Evolutionary conservation across 37 sponge, comb jelly and placozoan genomes (phyloP).

Genomic region (Cliona cf. orientalis): DNA sequence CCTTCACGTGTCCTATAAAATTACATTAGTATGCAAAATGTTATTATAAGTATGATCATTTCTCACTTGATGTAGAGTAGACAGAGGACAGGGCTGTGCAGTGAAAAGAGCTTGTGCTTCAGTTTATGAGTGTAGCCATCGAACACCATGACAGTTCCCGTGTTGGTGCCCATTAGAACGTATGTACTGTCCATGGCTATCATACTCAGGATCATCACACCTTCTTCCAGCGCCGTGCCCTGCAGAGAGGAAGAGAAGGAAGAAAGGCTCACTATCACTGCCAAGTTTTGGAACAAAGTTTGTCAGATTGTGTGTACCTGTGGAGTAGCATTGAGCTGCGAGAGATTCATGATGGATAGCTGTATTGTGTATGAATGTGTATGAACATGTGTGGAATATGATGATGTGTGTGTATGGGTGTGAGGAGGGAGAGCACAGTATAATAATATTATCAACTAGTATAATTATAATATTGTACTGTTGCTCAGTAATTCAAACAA

Average conservation of each 20-base stretch:
- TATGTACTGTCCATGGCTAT: slow-evolving; percentile 15
- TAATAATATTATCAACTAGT: too few species aligned
- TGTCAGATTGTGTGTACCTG: slow-evolving; percentile 17
- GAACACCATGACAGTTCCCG: slow-evolving; percentile 52
- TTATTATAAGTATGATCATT: slow-evolving; percentile 3
- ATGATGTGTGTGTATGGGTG: too few species aligned
- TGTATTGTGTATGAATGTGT: too few species aligned
- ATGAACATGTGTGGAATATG: too few species aligned
- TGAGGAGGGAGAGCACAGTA: too few species aligned
- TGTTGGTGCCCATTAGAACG: slow-evolving; percentile 59
- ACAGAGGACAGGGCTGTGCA: slow-evolving; percentile 48
- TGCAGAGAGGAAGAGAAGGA: not conserved
- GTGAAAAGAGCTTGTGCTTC: slow-evolving; percentile 16
- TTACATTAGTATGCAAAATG: not conserved
- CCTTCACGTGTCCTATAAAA: not conserved
- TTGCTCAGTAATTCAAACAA: not conserved
- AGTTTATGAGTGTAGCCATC: slow-evolving; percentile 32
- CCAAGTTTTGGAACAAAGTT: not conserved
- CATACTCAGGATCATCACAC: slow-evolving; percentile 37
- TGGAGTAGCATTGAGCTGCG: slow-evolving; percentile 33
- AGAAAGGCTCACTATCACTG: not conserved
- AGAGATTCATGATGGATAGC: slow-evolving; percentile 58
- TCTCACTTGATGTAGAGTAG: slow-evolving; percentile 57
- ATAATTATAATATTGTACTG: not conserved
- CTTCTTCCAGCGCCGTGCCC: slow-evolving; percentile 48